Base-by-base conservation (phyloP, 2,888 invertebrate species). In the Noctua janthina region DNA sequence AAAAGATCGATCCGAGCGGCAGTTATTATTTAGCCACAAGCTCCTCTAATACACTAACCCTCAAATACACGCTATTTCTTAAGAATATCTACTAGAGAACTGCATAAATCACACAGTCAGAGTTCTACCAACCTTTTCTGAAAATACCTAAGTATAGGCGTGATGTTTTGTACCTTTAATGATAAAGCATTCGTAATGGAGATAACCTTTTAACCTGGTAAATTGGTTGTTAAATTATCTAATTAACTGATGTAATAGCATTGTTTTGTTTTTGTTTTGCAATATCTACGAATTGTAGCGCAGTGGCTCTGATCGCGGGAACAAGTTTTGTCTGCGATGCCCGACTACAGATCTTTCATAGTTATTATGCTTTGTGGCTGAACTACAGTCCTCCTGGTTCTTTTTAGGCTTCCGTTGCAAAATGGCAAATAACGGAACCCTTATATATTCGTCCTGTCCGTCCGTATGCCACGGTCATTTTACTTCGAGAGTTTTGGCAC, bases 121-220 rank as follows among this genome's bases (percentile, higher is more conserved):
- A 59, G 15, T 29, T 15, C 13, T 15, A 62, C 15, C 13, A 29
- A 29, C 29, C 59, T 62, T 15, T 13, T 6, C 29, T 62, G 1
- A 15, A 59, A 62, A n/a, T n/a, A 59, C 13, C 1, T 29, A 29
- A 29, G 29, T 29, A 13, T 29, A 29, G n/a, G n/a, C n/a, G 59
- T 62, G 29, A 29, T 29, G 29, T 62, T 29, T 49, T 13, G 35
- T 29, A 23, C 49, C 1, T 3, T 43, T 54, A 70, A 43, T 54
- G 39, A 71, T 72, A 74, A 35, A 35, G 0, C 7, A 74, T 49
- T 75, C 59, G 17, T 75, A n/a, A 75, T 76, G n/a, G n/a, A n/a
- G 76, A 39, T n/a, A 77, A 77, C 77, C 20, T 39, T 62, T 77
- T 76, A 7, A 10, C 62, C 76, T n/a, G 15, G 59, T 46, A 15